Base-by-base conservation (phyloP, 2,888 invertebrate species). In the Creontiades dilutus region DNA sequence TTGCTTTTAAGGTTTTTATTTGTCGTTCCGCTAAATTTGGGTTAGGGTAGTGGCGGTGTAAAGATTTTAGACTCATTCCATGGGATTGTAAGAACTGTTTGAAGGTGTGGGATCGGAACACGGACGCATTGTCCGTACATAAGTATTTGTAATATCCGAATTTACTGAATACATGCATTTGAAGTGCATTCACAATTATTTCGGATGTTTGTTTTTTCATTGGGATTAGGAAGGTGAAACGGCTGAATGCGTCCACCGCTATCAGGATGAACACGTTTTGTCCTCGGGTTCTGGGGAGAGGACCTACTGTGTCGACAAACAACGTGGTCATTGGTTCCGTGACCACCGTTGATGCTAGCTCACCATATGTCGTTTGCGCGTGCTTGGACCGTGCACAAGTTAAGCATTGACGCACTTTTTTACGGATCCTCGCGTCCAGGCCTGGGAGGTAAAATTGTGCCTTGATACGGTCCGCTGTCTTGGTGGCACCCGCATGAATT, bases 21-120 rank as follows among this genome's bases (percentile, higher is more conserved):
- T 68, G 61, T 5, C 86, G 9, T 86, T 68, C 86, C 1, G 61
- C 75, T 7, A 86, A n/a, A 23, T 86, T 86, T 4, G 86, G 86
- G 19, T 86, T 86, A 13, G 61, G 86, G 46, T 86, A 86, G n/a
- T 86, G 27, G 16, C 68, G 61, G 16, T 5, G 57, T 0, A 46
- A 19, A 19, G 14, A 12, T 11, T 13, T 27, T 2, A 14, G 37
- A 5, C 12, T 68, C 28, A 68, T 68, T 0, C 68, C 86, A 19
- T 68, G 61, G 9, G 37, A 9, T 5, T 1, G 46, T 11, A 86
- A 13, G 68, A 68, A 86, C 14, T 61, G 11, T 0, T 28, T 14
- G 47, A 86, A 86, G 46, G n/a, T 13, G 0, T 52, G 14, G 0
- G 61, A 61, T 4, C 68, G 3, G n/a, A 86, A 86, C 14, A 86